A percentile compares a stretch with the other conserved stretches of the same genome.
Evolutionary conservation across 2,797 vertebrate species (phyloP).

Genomic region (Gymnodraco acuticeps): DNA sequence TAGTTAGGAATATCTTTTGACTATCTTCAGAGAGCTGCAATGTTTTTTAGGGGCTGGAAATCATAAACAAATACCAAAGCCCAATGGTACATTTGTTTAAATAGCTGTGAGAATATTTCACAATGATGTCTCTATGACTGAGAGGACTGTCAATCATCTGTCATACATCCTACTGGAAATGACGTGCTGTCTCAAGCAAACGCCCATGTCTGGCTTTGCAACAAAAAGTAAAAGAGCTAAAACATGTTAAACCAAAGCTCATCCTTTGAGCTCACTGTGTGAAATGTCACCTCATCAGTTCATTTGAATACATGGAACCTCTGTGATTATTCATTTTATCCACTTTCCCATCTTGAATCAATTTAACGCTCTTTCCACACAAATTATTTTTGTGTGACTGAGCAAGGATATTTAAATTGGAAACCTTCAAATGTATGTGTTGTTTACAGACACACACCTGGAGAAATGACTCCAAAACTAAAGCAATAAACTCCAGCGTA

Average conservation of each 20-base stretch:
- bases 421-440: slow-evolving; percentile 15
- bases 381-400: slow-evolving; percentile 43
- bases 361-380: slow-evolving; percentile 42
- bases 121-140: slow-evolving; percentile 34
- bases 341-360: slow-evolving; percentile 27
- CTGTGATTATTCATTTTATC: slow-evolving; percentile 47
- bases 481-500: slow-evolving; percentile 36
- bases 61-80: slow-evolving; percentile 9
- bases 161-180: slow-evolving; percentile 35
- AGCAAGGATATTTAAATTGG: slow-evolving; percentile 47
- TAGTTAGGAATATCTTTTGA: slow-evolving; percentile 2
- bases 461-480: slow-evolving; percentile 44
- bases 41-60: slow-evolving; percentile 8
- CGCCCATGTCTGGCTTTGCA: slow-evolving; percentile 30
- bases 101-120: slow-evolving; percentile 25
- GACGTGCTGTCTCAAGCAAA: slow-evolving; percentile 32
- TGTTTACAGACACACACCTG: slow-evolving; percentile 30
- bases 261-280: slow-evolving; percentile 32
- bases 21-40: slow-evolving; percentile 14
- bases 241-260: slow-evolving; percentile 45
- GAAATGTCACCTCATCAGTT: slow-evolving; percentile 60
- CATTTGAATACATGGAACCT: slow-evolving; percentile 55
- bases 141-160: slow-evolving; percentile 49
- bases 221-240: slow-evolving; percentile 26
- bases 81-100: slow-evolving; percentile 13